Conservation (phyloP, 2,888 invertebrate species). For the Aethes cnicana region DNA sequence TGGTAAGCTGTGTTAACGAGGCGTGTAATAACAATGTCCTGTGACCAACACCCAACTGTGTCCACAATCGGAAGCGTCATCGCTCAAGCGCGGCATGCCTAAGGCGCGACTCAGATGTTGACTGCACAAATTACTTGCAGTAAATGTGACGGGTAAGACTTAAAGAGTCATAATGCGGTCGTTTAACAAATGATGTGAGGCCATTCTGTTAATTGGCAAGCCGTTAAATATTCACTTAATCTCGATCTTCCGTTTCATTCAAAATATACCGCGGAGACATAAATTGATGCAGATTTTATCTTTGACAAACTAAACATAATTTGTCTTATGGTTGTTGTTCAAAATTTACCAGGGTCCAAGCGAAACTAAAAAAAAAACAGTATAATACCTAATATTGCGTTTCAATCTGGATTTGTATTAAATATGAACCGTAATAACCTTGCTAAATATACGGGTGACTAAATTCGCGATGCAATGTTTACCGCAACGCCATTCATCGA, state of each 20-base stretch:
- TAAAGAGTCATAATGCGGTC: slow-evolving; percentile 4
- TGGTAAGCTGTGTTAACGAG: not conserved
- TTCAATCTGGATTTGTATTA: not conserved
- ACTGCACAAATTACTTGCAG: slow-evolving; percentile 10
- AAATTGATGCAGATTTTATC: slow-evolving; percentile 27
- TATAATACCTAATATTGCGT: too few species aligned
- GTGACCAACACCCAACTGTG: slow-evolving; percentile 18
- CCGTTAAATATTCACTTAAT: slow-evolving; percentile 12
- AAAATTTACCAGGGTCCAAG: too few species aligned
- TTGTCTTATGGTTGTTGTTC: slow-evolving; percentile 8
- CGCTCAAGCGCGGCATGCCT: slow-evolving; percentile 14
- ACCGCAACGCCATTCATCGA: slow-evolving; percentile 14
- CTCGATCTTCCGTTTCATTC: slow-evolving; percentile 20
- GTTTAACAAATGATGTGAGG: slow-evolving; percentile 11
- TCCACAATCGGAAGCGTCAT: slow-evolving; percentile 14
- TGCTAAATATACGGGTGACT: slow-evolving; percentile 16
- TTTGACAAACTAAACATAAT: slow-evolving; percentile 25
- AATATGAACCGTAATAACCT: not conserved
- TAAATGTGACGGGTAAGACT: slow-evolving; percentile 11
- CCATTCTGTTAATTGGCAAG: not conserved
- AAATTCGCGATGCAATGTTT: slow-evolving; percentile 6
- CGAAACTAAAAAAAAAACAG: too few species aligned
- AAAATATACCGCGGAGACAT: slow-evolving; percentile 23
- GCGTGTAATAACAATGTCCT: slow-evolving; percentile 1
- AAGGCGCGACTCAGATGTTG: slow-evolving; percentile 9